Percentiles rank a stretch among this genome's conserved stretches.
These are phyloP conservation scores for Hypercompe scribonia DNA, from an alignment of 2,888 invertebrate species.

Conservation along the genomic window DNA sequence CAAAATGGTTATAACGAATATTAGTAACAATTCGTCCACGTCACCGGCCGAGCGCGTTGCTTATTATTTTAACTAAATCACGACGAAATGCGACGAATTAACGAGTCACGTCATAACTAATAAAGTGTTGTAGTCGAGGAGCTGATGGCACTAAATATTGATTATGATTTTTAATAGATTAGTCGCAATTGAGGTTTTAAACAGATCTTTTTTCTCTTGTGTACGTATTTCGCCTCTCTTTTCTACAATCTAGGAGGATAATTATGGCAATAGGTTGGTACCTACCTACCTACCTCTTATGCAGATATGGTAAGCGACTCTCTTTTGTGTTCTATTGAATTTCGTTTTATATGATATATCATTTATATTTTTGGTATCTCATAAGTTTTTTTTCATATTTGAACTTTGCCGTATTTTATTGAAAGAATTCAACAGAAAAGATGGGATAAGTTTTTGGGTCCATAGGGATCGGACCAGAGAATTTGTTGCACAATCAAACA, in stretches of 20 bases:
- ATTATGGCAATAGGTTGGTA: too few relatives aligned
- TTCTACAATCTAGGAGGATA: too few relatives aligned
- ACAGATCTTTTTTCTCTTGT: not conserved
- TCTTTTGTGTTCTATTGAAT: too few relatives aligned
- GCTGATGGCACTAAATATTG: conserved; percentile 4
- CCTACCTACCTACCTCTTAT: too few relatives aligned
- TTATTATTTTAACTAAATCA: conserved; percentile 51
- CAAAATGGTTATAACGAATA: conserved; percentile 22
- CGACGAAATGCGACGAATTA: conserved; percentile 35
- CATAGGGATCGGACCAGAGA: too few relatives aligned
- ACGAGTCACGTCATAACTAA: conserved; percentile 39
- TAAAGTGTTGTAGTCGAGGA: conserved; percentile 36
- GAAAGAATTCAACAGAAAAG: not conserved
- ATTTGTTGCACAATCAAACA: too few relatives aligned
- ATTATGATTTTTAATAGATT: not conserved
- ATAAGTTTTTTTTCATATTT: too few relatives aligned
- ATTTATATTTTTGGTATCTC: too few relatives aligned
- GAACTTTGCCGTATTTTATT: not conserved
- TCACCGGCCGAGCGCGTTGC: conserved; percentile 24
- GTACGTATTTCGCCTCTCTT: not conserved
- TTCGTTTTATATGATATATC: too few relatives aligned
- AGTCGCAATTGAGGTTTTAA: not conserved
- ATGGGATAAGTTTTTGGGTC: too few relatives aligned
- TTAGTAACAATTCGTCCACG: conserved; percentile 37
- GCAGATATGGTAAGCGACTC: too few relatives aligned